Evolutionary conservation across 2,888 invertebrate species (phyloP).

Genomic region (Drosophila demipolita): DNA sequence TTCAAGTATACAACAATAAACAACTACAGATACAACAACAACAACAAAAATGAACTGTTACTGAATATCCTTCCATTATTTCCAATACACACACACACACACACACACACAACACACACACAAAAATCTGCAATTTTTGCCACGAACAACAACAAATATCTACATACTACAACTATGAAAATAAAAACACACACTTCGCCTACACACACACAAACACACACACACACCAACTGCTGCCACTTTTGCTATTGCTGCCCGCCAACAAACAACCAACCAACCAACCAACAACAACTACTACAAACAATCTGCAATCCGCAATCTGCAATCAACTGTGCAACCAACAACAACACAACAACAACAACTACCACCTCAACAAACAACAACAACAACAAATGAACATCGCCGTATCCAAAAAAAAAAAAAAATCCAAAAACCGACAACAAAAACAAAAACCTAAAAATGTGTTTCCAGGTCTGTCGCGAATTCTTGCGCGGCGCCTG

Average conservation of each 20-base stretch:
- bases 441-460: slow-evolving; percentile 41
- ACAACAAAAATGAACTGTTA: slow-evolving; percentile 74
- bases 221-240: slow-evolving; percentile 78
- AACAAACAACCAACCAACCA: slow-evolving; percentile 54
- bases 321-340: slow-evolving; percentile 69
- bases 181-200: slow-evolving; percentile 48
- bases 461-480: slow-evolving; percentile 93
- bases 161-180: slow-evolving; percentile 34
- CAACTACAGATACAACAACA: slow-evolving; percentile 15
- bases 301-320: slow-evolving; percentile 64
- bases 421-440: slow-evolving; percentile 29
- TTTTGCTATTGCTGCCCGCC: slow-evolving; percentile 81
- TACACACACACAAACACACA: slow-evolving; percentile 49
- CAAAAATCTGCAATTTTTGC: slow-evolving; percentile 53
- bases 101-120: slow-evolving; percentile 33
- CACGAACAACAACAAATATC: slow-evolving; percentile 36
- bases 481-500: slow-evolving; percentile 99
- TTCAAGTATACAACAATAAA: slow-evolving; percentile 65
- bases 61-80: slow-evolving; percentile 83
- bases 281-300: slow-evolving; percentile 52
- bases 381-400: slow-evolving; percentile 48
- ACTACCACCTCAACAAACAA: slow-evolving; percentile 46
- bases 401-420: slow-evolving; percentile 41
- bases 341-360: slow-evolving; percentile 55
- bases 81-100: slow-evolving; percentile 66